Evolutionary conservation across 2,888 invertebrate genomes (phyloP).

Genomic region (Noctuana brunneofusca): DNA sequence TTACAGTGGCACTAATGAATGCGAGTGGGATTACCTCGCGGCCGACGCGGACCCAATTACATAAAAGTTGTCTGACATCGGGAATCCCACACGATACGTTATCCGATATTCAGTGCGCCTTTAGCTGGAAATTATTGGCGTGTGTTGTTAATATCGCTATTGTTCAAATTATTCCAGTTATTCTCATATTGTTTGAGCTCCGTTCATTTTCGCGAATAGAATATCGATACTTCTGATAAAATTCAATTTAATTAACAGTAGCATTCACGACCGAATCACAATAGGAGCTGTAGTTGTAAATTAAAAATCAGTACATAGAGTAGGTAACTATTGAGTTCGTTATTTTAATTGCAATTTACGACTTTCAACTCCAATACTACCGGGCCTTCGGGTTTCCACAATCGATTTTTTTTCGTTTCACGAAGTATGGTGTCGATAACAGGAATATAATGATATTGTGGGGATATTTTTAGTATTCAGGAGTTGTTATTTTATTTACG

Average conservation of each 20-base stretch:
- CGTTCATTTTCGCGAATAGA: not conserved
- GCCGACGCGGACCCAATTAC: slow-evolving; percentile 55
- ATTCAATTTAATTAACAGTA: not conserved
- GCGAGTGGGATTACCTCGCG: slow-evolving; percentile 57
- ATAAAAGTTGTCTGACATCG: slow-evolving; percentile 52
- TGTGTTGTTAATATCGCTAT: slow-evolving; percentile 15
- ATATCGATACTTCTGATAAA: not conserved
- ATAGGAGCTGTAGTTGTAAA: not conserved
- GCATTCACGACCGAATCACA: not conserved
- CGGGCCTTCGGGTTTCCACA: too few relatives aligned
- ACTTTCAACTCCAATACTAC: too few relatives aligned
- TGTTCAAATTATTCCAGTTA: slow-evolving; percentile 3
- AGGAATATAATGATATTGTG: too few relatives aligned
- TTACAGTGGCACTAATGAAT: slow-evolving; percentile 57
- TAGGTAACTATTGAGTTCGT: too few relatives aligned
- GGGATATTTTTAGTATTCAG: too few relatives aligned
- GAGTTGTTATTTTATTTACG: too few relatives aligned
- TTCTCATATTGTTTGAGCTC: slow-evolving; percentile 7
- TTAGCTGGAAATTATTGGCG: slow-evolving; percentile 21
- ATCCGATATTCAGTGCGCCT: slow-evolving; percentile 39
- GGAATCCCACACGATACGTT: slow-evolving; percentile 58
- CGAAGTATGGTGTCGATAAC: too few relatives aligned
- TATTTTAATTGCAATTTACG: too few relatives aligned
- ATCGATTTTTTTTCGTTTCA: too few relatives aligned
- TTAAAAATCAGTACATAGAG: not conserved